Evolutionary conservation across 2,797 vertebrate species (phyloP), one percentile per base, ranked within the genome.

Genomic region (Acanthurus lineatus): DNA sequence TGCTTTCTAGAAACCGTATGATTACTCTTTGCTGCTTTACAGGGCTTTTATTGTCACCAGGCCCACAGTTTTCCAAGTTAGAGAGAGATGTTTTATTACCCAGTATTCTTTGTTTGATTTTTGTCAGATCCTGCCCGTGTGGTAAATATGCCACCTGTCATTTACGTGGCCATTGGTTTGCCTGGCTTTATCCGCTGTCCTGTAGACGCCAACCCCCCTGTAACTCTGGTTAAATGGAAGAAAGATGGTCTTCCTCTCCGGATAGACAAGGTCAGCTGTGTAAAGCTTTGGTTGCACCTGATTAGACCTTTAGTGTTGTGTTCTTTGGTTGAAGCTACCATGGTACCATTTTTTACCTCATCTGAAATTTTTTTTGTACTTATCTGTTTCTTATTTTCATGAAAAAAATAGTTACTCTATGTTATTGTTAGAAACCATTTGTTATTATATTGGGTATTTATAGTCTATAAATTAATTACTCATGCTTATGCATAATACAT

Each of bases 131-230:
- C 98, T 92, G 97, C 98, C 92, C 97, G 98, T 0, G 98, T 99
- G 92, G 94, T 98, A 89, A 98, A 99, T 94, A 99, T 99, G 98
- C 98, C 98, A 82, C 92, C 97, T 0, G 94, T 98, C 87, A 97
- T 99, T 91, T 99, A 98, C 0, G 96, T 97, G 90, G 98, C 98
- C 69, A 97, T 99, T 61, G 96, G 97, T 89, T 96, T 99, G 89
- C 97, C 97, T 0, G 98, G 98, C 84, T 97, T 96, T 81, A 98
- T 99, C 93, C 97, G 97, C 90, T 99, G 98, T 93, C 97, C 98
- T 14, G 97, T 97, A n/a, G 97, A 99, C 61, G 98, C 98, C 61
- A 97, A 97, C 93, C 98, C 98, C 1, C 97, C 97, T 0, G 96
- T 97, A 62, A 98, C 96, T 11, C 88, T 97, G 91, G 97, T 99